Conservation (phyloP, 2,888 invertebrate species). For the Ctenicera cuprea region DNA sequence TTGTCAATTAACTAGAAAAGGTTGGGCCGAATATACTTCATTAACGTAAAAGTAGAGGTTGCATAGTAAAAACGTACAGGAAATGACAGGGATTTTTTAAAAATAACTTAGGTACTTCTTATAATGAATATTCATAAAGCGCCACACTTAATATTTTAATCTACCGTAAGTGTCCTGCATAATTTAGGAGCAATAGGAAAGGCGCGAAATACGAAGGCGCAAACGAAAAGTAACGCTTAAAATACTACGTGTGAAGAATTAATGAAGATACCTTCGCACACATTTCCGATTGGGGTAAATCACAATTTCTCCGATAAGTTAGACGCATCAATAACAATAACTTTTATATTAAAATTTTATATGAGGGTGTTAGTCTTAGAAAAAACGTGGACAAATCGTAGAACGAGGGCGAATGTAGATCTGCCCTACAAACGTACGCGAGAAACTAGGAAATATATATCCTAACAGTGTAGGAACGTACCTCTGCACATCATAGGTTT, state of each 20-base stretch:
- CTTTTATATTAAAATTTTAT: background rate
- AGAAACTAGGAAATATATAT: conserved; percentile 29
- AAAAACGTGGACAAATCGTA: background rate
- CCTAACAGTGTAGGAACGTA: conserved; percentile 36
- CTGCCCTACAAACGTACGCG: background rate
- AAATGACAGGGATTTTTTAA: background rate
- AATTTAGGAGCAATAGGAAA: conserved; percentile 10
- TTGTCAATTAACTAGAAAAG: background rate
- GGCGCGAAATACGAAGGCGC: conserved; percentile 1
- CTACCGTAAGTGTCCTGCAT: conserved; percentile 8
- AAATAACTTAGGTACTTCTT: background rate
- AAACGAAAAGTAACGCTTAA: conserved; percentile 10
- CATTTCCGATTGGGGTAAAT: background rate
- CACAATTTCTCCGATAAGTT: background rate
- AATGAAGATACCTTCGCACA: background rate
- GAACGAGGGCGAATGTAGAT: background rate
- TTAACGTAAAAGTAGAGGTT: background rate
- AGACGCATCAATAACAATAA: background rate
- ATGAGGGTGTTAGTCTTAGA: background rate
- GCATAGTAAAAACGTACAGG: background rate
- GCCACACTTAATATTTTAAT: conserved; percentile 14
- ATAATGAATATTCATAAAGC: conserved; percentile 5
- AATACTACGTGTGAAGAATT: conserved; percentile 16
- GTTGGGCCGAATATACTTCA: background rate
- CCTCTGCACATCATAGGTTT: conserved; percentile 56